Percentiles rank a stretch among this genome's conserved stretches.
Conservation (phyloP, 2,113 vertebrate genomes). For the cat (Felis catus) region DNA sequence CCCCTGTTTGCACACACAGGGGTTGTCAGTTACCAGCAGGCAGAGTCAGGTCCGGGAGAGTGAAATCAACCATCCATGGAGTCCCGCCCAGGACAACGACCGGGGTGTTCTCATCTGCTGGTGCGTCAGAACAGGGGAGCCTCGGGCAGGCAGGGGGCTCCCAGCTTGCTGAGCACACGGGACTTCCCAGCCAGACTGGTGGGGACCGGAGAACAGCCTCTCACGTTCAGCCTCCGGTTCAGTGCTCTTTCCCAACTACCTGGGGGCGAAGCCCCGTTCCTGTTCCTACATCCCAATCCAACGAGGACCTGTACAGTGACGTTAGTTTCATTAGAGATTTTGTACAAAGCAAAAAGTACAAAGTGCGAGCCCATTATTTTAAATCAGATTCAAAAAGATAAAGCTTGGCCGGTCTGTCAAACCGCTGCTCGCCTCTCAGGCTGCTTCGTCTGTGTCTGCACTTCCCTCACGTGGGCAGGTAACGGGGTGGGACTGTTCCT, state of each 20-base stretch:
- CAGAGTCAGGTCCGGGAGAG: not conserved
- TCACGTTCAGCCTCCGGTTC: not conserved
- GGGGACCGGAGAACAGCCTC: not conserved
- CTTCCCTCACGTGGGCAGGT: not conserved
- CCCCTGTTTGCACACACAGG: not conserved
- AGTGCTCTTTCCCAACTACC: not conserved
- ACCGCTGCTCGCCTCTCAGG: not conserved
- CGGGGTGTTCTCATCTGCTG: not conserved
- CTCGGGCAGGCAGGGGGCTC: not conserved
- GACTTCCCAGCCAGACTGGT: not conserved
- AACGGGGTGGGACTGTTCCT: not conserved
- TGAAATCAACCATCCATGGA: rapidly evolving
- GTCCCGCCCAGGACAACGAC: not conserved
- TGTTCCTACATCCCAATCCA: not conserved
- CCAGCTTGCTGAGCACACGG: not conserved
- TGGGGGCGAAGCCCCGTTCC: not conserved
- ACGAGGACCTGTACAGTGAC: rapidly evolving
- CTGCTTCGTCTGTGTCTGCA: not conserved
- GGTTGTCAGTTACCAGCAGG: not conserved
- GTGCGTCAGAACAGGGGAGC: not conserved
- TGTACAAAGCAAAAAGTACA: not conserved
- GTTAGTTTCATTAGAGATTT: not conserved
- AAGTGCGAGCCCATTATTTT: not conserved
- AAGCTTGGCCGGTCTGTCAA: not conserved
- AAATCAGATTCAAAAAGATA: not conserved